A percentile compares a stretch with the other conserved stretches of the same genome.
phyloP scores from a whole-genome alignment of 2,888 invertebrate species.

The Trachelus iudaicus region DNA sequence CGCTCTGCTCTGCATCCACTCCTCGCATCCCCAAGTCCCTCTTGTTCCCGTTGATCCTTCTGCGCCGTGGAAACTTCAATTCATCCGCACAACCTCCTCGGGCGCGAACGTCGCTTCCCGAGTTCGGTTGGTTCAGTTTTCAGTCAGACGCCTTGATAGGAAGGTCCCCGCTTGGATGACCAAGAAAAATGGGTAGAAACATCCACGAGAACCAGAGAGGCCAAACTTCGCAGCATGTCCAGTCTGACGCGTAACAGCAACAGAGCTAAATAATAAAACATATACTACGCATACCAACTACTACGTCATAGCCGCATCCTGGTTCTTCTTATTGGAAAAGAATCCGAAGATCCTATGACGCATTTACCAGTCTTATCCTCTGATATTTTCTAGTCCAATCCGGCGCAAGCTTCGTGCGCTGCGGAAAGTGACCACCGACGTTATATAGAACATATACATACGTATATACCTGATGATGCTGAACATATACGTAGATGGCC shows the following conservation, averaged over 20 bases:
- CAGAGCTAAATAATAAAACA: background rate
- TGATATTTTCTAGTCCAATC: slow-evolving; percentile 22
- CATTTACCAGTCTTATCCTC: slow-evolving; percentile 23
- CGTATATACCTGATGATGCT: background rate
- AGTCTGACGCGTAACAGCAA: background rate
- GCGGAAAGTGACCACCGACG: background rate
- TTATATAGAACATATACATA: background rate
- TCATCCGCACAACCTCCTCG: slow-evolving; percentile 35
- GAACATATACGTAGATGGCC: background rate
- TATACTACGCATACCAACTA: background rate
- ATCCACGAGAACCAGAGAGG: background rate
- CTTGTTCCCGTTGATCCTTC: slow-evolving; percentile 20
- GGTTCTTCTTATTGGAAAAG: background rate
- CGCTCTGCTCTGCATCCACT: slow-evolving; percentile 47
- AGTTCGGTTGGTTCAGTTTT: background rate
- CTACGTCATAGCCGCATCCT: background rate
- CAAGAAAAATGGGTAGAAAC: slow-evolving; percentile 22
- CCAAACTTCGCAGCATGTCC: background rate
- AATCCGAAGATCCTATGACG: slow-evolving; percentile 46
- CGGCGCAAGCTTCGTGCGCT: slow-evolving; percentile 2
- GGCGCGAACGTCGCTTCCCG: slow-evolving; percentile 5
- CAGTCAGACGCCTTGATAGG: background rate
- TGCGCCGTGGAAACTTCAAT: slow-evolving; percentile 28
- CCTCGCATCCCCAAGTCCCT: slow-evolving; percentile 8
- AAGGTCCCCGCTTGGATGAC: slow-evolving; percentile 27